Evolutionary conservation across 2,113 vertebrate species (phyloP).

Genomic region (Anarhynchus alexandrinus): DNA sequence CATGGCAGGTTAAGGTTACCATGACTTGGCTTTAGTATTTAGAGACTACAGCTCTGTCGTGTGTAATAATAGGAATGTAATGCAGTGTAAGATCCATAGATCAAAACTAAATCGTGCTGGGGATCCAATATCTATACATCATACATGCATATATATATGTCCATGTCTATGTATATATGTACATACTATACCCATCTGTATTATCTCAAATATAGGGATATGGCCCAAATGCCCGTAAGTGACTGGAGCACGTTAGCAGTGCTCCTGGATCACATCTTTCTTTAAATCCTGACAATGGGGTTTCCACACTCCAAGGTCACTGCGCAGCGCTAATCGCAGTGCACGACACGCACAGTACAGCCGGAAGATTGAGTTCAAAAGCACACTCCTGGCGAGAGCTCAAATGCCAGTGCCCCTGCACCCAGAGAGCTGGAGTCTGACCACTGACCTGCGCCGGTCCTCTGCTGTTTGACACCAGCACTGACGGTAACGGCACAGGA

Average conservation of each 20-base stretch:
- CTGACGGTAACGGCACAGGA: not conserved
- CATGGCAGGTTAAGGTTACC: not conserved
- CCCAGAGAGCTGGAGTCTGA: not conserved
- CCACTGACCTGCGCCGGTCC: not conserved
- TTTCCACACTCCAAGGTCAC: not conserved
- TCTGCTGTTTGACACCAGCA: not conserved
- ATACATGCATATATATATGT: not conserved
- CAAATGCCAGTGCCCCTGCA: no score
- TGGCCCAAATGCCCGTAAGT: not conserved
- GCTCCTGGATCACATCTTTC: not conserved
- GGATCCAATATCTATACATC: not conserved
- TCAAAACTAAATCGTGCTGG: not conserved
- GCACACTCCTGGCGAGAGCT: not conserved
- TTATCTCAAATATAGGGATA: not conserved
- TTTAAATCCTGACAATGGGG: not conserved
- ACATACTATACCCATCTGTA: no score
- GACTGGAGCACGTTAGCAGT: fast-evolving
- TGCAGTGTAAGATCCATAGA: not conserved
- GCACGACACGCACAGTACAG: not conserved
- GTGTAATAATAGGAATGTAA: not conserved
- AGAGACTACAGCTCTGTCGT: not conserved
- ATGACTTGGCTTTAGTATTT: not conserved
- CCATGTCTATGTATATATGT: no score
- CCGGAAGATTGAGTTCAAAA: not conserved
- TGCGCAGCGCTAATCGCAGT: no score